Base-by-base conservation (phyloP, 2,797 vertebrate genomes). In the Lophius americanus region DNA sequence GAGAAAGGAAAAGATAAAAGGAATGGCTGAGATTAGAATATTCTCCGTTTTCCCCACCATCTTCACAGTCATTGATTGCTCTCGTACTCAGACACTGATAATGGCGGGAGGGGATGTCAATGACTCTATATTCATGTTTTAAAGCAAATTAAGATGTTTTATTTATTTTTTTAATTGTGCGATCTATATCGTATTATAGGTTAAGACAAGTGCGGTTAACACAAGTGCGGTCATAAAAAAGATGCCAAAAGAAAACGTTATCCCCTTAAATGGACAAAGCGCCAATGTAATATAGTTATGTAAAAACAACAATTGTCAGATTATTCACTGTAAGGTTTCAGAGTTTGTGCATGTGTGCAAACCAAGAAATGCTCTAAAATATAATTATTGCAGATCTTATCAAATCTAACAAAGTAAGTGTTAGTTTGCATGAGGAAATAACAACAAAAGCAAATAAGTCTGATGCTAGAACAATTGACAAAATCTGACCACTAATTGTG, bases 51-150 rank as follows among this genome's bases (percentile, higher is more conserved):
- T 71, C 62, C n/a, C 57, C 9, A 67, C 9, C 12, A 70, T n/a
- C 51, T n/a, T 11, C 37, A 46, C 23, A 32, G 59, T 60, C 59
- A 68, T 60, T 63, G 66, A 68, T 60, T 63, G 66, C 49, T 81
- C 61, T 14, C 52, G 11, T 12, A 60, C 42, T 12, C n/a, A 73
- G 5, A 66, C 58, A 57, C 42, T 50, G 58, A 75, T 57, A 75
- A 50, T 11, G 76, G 2, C 2, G 42, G 52, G 46, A 61, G 33
- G 48, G 36, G 32, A 2, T 23, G 46, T 14, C 46, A 13, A 47
- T n/a, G 2, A 47, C 46, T 6, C n/a, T 14, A 6, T 47, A 4
- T n/a, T 7, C 46, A n/a, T 47, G 46, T 9, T 47, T 47, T 47
- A 5, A 47, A 46, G 12, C 3, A 65, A 43, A 51, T 10, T 63